Conservation (phyloP, 1,140 invertebrate genomes). For the Microplitis mediator region DNA sequence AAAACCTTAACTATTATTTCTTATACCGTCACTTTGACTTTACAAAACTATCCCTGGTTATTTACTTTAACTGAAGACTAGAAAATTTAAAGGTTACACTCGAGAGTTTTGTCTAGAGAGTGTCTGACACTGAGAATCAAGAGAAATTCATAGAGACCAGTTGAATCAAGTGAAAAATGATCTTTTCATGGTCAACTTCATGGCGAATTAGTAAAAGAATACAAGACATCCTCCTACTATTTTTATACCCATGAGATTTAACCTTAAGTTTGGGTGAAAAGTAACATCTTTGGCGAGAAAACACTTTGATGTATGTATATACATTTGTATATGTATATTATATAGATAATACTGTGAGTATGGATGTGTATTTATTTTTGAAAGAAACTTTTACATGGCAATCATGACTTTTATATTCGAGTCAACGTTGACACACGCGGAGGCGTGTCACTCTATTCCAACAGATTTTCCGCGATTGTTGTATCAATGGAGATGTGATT, state of each 20-base stretch:
- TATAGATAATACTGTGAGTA: too few relatives aligned
- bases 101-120: too few relatives aligned
- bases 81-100: too few relatives aligned
- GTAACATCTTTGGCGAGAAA: background rate
- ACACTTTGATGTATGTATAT: too few relatives aligned
- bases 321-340: too few relatives aligned
- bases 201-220: conserved; percentile 43
- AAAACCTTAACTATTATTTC: background rate
- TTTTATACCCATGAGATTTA: background rate
- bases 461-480: conserved; percentile 28
- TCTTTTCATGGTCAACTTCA: conserved; percentile 55
- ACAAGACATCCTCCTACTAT: background rate
- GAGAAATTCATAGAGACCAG: background rate
- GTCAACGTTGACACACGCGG: background rate
- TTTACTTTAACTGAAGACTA: background rate
- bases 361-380: too few relatives aligned
- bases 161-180: conserved; percentile 41
- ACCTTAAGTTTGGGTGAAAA: background rate
- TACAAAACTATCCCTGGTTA: background rate
- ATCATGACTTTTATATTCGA: too few relatives aligned
- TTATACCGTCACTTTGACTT: background rate
- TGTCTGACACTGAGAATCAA: background rate
- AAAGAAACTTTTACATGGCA: too few relatives aligned
- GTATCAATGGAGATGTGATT: conserved; percentile 24
- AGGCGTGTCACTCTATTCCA: conserved; percentile 32